phyloP scores from a whole-genome alignment of 2,113 vertebrate species.

The Callipepla squamata region DNA sequence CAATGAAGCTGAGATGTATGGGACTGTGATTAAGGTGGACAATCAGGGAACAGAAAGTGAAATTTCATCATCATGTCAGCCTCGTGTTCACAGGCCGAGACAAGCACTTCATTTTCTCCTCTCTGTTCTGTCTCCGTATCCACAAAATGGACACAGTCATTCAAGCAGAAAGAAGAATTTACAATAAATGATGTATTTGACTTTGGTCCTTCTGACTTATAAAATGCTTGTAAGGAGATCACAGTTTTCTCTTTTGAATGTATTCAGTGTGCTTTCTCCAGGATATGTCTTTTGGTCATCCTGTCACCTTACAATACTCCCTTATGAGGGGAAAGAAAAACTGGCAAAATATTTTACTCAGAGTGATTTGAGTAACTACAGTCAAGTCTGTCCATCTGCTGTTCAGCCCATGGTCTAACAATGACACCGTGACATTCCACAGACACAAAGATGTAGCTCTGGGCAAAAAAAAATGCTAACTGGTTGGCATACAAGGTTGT shows the following conservation, averaged over 20 bases:
- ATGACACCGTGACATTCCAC: not conserved
- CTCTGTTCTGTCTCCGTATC: not conserved
- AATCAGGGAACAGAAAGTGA: slow-evolving; percentile 39
- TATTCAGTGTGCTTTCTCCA: not conserved
- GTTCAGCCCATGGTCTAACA: not conserved
- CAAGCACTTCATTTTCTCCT: not conserved
- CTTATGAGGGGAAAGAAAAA: not conserved
- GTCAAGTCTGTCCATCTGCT: rapidly evolving
- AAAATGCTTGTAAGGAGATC: not conserved
- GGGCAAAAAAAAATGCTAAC: not conserved
- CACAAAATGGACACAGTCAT: not conserved
- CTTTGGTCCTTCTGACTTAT: slow-evolving; percentile 36
- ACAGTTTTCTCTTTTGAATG: not conserved
- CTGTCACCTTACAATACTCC: not conserved
- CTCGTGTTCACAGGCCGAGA: not conserved
- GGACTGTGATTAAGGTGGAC: slow-evolving; percentile 46
- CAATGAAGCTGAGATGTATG: slow-evolving; percentile 44
- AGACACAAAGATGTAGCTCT: not conserved
- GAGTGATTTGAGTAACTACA: not conserved
- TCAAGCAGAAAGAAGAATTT: slow-evolving; percentile 48
- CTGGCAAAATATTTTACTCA: not conserved
- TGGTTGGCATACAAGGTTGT: not conserved
- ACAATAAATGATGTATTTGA: slow-evolving; percentile 32
- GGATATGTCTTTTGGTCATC: not conserved
- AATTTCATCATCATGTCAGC: slow-evolving; percentile 21